Evolutionary conservation across 1,140 invertebrate species (phyloP).

Genomic region (Brachionus calyciflorus): DNA sequence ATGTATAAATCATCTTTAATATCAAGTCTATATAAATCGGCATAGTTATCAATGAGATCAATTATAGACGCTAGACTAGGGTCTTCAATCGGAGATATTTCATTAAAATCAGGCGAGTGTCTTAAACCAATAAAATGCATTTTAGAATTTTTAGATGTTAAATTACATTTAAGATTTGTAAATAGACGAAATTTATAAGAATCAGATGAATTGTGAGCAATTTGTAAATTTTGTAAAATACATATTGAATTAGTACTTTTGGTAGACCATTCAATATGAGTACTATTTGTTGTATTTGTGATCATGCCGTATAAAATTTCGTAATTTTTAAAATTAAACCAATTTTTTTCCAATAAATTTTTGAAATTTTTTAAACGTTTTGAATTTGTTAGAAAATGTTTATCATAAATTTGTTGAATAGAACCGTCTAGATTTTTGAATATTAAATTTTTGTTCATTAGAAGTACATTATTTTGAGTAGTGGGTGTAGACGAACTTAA

Average conservation of each 20-base stretch:
- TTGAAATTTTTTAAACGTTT: slow-evolving; percentile 31
- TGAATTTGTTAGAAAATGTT: slow-evolving; percentile 19
- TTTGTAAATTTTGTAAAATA: neutral
- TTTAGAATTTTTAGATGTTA: neutral
- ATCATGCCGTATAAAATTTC: slow-evolving; percentile 14
- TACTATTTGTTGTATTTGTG: neutral
- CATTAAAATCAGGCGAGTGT: neutral
- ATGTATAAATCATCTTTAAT: slow-evolving; percentile 3
- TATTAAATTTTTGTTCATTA: slow-evolving; percentile 7
- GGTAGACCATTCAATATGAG: slow-evolving; percentile 11
- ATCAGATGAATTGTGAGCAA: neutral
- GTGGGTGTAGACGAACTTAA: neutral
- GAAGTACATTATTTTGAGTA: neutral
- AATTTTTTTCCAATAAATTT: neutral
- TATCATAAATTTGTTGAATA: slow-evolving; percentile 13
- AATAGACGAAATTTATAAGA: neutral
- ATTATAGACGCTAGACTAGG: neutral
- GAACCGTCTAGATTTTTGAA: slow-evolving; percentile 7
- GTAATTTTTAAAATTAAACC: neutral
- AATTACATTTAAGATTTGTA: neutral
- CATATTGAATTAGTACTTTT: neutral
- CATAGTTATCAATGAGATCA: neutral
- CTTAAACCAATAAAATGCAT: slow-evolving; percentile 26
- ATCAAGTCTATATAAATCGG: neutral
- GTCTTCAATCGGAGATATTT: neutral